These are phyloP conservation scores for Thyatira batis DNA, from an alignment of 2,888 invertebrate species.

Conservation along the genomic window DNA sequence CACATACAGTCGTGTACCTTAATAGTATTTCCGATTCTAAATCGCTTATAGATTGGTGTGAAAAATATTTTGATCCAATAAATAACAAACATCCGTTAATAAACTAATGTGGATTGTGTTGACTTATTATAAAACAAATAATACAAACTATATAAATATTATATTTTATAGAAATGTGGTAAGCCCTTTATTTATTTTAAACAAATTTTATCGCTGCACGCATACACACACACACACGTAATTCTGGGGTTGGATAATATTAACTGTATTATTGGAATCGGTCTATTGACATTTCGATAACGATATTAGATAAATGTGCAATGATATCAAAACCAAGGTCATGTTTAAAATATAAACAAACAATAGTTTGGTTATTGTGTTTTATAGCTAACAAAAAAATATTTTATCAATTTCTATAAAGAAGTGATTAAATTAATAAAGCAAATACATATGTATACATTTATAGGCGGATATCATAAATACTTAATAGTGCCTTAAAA, in stretches of 20 bases:
- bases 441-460: no score
- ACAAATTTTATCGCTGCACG: background rate
- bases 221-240: background rate
- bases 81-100: no score
- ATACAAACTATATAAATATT: background rate
- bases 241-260: background rate
- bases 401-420: no score
- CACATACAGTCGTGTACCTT: background rate
- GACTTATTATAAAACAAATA: no score
- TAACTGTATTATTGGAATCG: background rate
- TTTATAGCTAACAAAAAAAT: no score
- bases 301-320: slow-evolving; percentile 1
- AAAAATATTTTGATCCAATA: no score
- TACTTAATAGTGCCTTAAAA: no score
- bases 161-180: background rate
- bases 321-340: background rate
- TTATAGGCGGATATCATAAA: no score
- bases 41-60: no score
- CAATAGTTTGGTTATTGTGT: background rate
- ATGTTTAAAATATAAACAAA: background rate
- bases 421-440: no score
- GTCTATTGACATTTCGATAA: background rate
- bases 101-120: no score
- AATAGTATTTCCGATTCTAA: no score
- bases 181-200: background rate